Conservation (phyloP, 92 coral and sea anemone species). For the Ricordea florida region DNA sequence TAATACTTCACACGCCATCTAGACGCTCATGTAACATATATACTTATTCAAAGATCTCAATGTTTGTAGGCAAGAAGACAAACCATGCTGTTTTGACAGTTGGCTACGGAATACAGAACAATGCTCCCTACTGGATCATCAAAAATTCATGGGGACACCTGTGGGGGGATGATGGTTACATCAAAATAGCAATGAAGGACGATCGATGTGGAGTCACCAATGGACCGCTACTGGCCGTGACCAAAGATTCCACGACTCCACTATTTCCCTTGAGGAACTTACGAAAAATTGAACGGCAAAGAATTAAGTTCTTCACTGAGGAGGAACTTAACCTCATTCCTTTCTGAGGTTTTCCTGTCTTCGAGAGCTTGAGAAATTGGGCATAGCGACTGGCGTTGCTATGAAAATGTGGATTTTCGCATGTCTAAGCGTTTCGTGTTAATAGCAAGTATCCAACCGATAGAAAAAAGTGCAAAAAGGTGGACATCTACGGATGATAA, state of each 20-base stretch:
- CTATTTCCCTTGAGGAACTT: slow-evolving; percentile 72
- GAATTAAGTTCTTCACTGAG: slow-evolving; percentile 4
- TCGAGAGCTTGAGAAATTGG: not conserved
- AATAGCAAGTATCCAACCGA: too few relatives aligned
- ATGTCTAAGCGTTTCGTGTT: too few relatives aligned
- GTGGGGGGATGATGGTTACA: slow-evolving; percentile 93
- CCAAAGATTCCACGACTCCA: slow-evolving; percentile 47
- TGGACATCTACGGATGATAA: too few relatives aligned
- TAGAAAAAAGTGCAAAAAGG: too few relatives aligned
- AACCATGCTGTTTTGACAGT: slow-evolving; percentile 83
- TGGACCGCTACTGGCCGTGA: slow-evolving; percentile 85
- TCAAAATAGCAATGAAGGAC: slow-evolving; percentile 68
- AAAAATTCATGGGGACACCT: slow-evolving; percentile 98
- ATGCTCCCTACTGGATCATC: slow-evolving; percentile 77
- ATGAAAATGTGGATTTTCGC: too few relatives aligned
- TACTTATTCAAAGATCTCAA: not conserved
- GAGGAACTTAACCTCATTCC: slow-evolving; percentile 61
- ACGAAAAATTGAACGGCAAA: slow-evolving; percentile 57
- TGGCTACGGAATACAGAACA: slow-evolving; percentile 65
- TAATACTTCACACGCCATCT: too few relatives aligned
- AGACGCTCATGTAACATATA: not conserved
- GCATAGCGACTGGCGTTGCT: too few relatives aligned
- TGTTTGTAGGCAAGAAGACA: slow-evolving; percentile 52
- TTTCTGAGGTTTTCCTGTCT: slow-evolving; percentile 9
- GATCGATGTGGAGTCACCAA: slow-evolving; percentile 76